Evolutionary conservation across 2,888 invertebrate genomes (phyloP).

Genomic region (Parnassius glacialis): DNA sequence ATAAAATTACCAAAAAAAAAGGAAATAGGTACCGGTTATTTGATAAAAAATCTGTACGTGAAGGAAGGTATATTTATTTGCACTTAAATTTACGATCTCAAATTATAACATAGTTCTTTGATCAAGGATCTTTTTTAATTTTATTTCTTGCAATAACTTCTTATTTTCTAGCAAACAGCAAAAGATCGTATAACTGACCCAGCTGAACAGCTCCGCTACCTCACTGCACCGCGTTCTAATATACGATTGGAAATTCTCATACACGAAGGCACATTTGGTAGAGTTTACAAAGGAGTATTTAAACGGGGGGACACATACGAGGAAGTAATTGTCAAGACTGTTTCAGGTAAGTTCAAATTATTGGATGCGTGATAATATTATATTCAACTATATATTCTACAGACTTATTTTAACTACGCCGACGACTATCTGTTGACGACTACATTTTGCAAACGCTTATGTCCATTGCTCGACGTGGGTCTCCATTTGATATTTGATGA

Average conservation of each 20-base stretch:
- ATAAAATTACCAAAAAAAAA: too few species aligned
- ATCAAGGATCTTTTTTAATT: too few species aligned
- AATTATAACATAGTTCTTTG: too few species aligned
- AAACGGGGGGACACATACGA: conserved; percentile 83
- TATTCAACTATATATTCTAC: background rate
- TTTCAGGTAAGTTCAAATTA: conserved; percentile 82
- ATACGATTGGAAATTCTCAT: conserved; percentile 81
- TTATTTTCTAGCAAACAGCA: conserved; percentile 55
- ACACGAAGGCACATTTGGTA: conserved; percentile 94
- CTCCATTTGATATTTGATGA: too few species aligned
- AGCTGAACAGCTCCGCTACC: conserved; percentile 82
- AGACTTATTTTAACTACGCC: background rate
- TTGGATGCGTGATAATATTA: background rate
- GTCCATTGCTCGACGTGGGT: too few species aligned
- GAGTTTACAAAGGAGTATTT: conserved; percentile 89
- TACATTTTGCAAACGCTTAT: too few species aligned
- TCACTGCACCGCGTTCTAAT: conserved; percentile 82
- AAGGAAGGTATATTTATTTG: too few species aligned
- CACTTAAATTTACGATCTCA: too few species aligned
- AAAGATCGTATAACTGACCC: conserved; percentile 77
- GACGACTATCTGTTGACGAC: too few species aligned
- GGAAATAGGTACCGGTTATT: too few species aligned
- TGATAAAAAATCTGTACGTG: too few species aligned
- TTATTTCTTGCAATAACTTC: too few species aligned
- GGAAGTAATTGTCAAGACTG: conserved; percentile 93